A percentile compares a stretch with the other conserved stretches of the same genome.
Evolutionary conservation across 37 sponge, comb jelly and placozoan genomes (phyloP).

Genomic region (Eunapius fragilis): DNA sequence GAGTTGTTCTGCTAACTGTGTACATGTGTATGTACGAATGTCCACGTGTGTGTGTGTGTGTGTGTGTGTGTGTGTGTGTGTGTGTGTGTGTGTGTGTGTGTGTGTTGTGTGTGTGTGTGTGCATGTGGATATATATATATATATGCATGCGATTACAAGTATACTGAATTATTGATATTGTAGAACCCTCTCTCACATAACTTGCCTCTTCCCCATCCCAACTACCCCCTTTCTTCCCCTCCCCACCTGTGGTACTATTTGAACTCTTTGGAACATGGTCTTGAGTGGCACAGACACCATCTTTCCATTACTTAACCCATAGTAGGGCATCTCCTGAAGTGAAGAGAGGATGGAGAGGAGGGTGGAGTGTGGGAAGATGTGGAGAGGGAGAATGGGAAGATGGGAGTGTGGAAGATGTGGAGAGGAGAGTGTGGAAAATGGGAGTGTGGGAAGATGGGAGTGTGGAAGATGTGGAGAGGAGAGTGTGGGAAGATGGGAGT

Average conservation of each 20-base stretch:
- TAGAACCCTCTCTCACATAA: too few species aligned
- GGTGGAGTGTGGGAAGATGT: too few species aligned
- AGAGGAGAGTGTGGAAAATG: too few species aligned
- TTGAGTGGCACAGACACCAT: slow-evolving; percentile 22
- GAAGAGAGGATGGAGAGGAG: not conserved
- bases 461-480: too few species aligned
- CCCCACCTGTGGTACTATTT: slow-evolving; percentile 51
- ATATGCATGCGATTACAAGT: too few species aligned
- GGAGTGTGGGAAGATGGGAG: not conserved
- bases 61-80: slow-evolving; percentile 22
- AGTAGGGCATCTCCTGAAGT: slow-evolving; percentile 58
- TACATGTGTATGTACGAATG: slow-evolving; percentile 12
- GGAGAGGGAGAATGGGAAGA: too few species aligned
- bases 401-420: too few species aligned
- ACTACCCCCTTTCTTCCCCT: too few species aligned
- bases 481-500: too few species aligned
- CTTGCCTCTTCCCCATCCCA: not conserved
- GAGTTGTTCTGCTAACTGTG: slow-evolving; percentile 47
- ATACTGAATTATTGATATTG: too few species aligned
- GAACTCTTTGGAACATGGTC: slow-evolving; percentile 34
- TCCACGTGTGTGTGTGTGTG: slow-evolving; percentile 8
- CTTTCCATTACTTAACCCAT: slow-evolving; percentile 34
- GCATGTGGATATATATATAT: not conserved
- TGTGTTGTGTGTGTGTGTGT: slow-evolving; percentile 16
- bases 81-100: slow-evolving; percentile 5